phyloP scores from a whole-genome alignment of 2,797 vertebrate genomes.

The Bucorvus abyssinicus region DNA sequence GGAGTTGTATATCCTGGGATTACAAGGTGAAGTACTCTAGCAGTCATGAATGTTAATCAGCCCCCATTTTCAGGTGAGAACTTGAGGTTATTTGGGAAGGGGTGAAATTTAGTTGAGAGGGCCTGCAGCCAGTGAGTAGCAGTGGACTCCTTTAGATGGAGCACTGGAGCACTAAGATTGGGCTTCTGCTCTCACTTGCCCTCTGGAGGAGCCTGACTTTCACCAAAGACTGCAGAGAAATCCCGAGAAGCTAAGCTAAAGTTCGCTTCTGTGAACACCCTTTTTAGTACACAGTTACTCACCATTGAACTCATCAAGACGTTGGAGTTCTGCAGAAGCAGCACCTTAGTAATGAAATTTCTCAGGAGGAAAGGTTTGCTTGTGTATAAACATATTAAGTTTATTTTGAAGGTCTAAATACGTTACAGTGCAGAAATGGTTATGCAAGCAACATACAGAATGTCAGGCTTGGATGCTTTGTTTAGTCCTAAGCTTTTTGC shows the following conservation, averaged over 20 bases:
- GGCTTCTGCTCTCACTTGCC: background rate
- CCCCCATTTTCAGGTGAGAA: background rate
- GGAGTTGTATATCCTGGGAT: background rate
- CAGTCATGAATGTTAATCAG: background rate
- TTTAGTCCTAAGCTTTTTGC: background rate
- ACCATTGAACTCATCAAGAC: background rate
- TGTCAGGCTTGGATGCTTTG: background rate
- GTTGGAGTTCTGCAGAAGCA: background rate
- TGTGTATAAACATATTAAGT: background rate
- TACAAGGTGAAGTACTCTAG: background rate
- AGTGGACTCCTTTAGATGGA: background rate
- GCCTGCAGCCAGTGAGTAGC: background rate
- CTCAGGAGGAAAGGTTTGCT: background rate
- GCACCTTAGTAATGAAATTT: background rate
- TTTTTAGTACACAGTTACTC: background rate
- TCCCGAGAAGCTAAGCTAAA: background rate
- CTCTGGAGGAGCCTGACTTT: background rate
- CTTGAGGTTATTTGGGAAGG: background rate
- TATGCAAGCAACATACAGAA: background rate
- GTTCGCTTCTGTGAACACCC: background rate
- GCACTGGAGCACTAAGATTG: background rate
- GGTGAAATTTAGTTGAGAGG: background rate
- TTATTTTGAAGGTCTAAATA: background rate
- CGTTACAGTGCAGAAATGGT: background rate
- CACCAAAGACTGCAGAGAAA: background rate